A percentile compares a stretch with the other conserved stretches of the same genome.
Evolutionary conservation across 2,888 invertebrate genomes (phyloP).

Genomic region (Melanophora roralis): DNA sequence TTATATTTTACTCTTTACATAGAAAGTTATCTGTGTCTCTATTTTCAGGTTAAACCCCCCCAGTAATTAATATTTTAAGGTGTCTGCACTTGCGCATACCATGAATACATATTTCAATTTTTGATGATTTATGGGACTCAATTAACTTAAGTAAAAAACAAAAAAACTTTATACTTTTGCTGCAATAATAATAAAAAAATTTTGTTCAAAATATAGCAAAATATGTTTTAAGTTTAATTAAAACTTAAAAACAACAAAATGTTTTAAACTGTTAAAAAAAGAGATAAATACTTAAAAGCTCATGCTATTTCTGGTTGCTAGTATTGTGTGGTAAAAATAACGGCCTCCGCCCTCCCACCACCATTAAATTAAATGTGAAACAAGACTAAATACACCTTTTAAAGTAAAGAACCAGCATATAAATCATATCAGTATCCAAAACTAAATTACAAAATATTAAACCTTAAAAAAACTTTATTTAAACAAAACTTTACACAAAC

Average conservation of each 20-base stretch:
- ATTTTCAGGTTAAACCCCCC: slow-evolving; percentile 57
- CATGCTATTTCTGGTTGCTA: slow-evolving; percentile 20
- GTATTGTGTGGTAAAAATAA: slow-evolving; percentile 43
- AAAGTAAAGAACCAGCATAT: slow-evolving; percentile 59
- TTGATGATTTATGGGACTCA: slow-evolving; percentile 56
- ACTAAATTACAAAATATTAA: not conserved
- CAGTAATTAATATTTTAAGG: slow-evolving; percentile 57
- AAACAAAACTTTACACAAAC: not conserved
- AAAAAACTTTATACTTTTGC: slow-evolving; percentile 31
- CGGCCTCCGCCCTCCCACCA: slow-evolving; percentile 56
- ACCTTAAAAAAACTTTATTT: not conserved
- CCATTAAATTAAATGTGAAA: slow-evolving; percentile 63
- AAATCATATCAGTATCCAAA: slow-evolving; percentile 56
- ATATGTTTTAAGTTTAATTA: not conserved
- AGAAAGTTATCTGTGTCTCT: slow-evolving; percentile 33
- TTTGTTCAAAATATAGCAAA: slow-evolving; percentile 40
- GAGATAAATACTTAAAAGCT: slow-evolving; percentile 19
- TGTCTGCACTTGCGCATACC: slow-evolving; percentile 53
- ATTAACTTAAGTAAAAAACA: slow-evolving; percentile 16
- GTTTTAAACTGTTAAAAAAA: slow-evolving; percentile 24
- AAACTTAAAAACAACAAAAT: not conserved
- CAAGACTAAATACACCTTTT: slow-evolving; percentile 62
- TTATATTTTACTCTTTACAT: not conserved
- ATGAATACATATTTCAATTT: slow-evolving; percentile 58
- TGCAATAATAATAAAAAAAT: slow-evolving; percentile 23